Percentiles rank a stretch among this genome's conserved stretches.
phyloP scores from a whole-genome alignment of 2,797 vertebrate species.

The Silurus aristotelis region DNA sequence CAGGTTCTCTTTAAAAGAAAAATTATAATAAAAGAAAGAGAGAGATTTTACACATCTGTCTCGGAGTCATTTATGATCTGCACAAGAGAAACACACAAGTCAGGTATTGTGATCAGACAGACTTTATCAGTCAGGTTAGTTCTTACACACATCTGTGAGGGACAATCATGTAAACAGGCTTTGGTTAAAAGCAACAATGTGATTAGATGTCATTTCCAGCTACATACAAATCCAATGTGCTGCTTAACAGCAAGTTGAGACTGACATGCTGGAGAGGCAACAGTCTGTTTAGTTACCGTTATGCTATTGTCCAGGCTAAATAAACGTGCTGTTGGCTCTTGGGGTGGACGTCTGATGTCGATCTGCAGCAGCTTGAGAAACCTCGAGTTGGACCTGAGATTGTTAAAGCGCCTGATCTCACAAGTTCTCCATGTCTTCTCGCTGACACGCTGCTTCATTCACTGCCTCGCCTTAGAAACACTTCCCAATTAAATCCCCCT shows the following conservation, averaged over 20 bases:
- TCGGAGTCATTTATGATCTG: not conserved
- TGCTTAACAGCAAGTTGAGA: not conserved
- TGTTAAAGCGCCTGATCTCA: not conserved
- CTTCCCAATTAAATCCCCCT: not conserved
- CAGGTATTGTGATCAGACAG: not conserved
- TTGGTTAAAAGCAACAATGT: not conserved
- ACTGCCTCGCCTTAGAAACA: not conserved
- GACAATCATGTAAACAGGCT: not conserved
- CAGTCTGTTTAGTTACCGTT: not conserved
- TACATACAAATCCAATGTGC: not conserved
- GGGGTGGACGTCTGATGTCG: not conserved
- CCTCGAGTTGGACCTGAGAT: not conserved
- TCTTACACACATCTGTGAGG: not conserved
- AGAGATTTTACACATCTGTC: not conserved
- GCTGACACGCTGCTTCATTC: conserved; percentile 7
- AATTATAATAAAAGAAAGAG: not conserved
- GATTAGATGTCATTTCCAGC: not conserved
- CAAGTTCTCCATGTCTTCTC: not conserved
- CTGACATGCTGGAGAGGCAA: not conserved
- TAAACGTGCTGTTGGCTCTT: not conserved
- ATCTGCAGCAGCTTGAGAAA: not conserved
- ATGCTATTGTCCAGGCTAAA: not conserved
- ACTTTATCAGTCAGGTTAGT: not conserved
- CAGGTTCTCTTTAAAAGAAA: not conserved
- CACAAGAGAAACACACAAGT: not conserved